Conservation (phyloP, 2,797 vertebrate species). For the Eulemur albifrons region DNA sequence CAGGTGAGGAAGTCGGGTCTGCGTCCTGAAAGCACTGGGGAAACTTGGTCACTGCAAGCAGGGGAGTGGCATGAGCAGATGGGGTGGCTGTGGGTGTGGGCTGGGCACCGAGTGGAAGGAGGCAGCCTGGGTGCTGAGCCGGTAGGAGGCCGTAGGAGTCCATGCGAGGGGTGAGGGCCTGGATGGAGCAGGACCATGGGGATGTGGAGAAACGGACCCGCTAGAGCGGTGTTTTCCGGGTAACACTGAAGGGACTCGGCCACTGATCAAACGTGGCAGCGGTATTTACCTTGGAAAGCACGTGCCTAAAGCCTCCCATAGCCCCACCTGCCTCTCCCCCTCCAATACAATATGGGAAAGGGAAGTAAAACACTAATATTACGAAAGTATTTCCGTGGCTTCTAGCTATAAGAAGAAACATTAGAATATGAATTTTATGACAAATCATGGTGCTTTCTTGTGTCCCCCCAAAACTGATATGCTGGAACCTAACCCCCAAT, state of each 20-base stretch:
- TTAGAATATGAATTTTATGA: neutral
- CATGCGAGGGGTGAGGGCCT: neutral
- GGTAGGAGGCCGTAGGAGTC: neutral
- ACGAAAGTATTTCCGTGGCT: neutral
- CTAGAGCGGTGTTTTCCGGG: neutral
- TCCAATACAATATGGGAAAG: neutral
- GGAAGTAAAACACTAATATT: neutral
- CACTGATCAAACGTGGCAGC: neutral
- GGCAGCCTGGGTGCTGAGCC: neutral
- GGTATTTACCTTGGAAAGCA: neutral
- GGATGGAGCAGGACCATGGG: fast-evolving
- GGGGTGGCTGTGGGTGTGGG: neutral
- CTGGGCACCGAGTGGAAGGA: neutral
- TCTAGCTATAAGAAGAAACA: neutral
- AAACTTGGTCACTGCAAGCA: neutral
- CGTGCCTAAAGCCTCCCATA: neutral
- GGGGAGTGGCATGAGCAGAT: neutral
- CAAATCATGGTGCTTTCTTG: neutral
- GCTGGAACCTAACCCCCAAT: neutral
- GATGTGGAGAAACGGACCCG: neutral
- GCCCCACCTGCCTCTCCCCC: neutral
- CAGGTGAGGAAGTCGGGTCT: neutral
- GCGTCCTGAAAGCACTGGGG: neutral
- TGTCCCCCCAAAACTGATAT: neutral
- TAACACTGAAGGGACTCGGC: neutral